Percentiles rank a stretch among this genome's conserved stretches.
These are phyloP conservation scores for Hydrolagus affinis DNA, from an alignment of 2,113 vertebrate species.

Conservation along the genomic window DNA sequence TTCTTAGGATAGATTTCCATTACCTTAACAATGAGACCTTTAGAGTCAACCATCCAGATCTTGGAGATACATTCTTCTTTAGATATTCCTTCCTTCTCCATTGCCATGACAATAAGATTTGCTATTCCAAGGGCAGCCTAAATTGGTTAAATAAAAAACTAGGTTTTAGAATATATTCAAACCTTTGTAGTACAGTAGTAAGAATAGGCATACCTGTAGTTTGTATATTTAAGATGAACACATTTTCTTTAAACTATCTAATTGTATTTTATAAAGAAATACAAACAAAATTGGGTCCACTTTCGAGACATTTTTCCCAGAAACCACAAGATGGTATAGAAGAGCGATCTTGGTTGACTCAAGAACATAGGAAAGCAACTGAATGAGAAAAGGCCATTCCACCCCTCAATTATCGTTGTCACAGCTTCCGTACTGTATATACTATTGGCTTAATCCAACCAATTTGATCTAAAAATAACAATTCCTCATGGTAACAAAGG, in stretches of 20 bases:
- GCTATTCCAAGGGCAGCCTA: conserved; percentile 95
- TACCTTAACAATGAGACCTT: conserved; percentile 94
- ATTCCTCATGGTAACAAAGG: neutral
- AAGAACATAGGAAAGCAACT: too few species aligned
- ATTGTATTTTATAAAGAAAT: too few species aligned
- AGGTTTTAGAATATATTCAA: neutral
- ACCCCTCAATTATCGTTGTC: too few species aligned
- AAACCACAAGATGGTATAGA: too few species aligned
- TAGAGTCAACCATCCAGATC: conserved; percentile 98
- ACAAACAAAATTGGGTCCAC: too few species aligned
- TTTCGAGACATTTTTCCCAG: too few species aligned
- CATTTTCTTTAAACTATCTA: neutral
- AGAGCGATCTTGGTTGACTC: too few species aligned
- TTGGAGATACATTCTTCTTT: conserved; percentile 63
- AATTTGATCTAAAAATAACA: too few species aligned
- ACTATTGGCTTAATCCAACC: too few species aligned
- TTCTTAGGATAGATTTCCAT: conserved; percentile 13
- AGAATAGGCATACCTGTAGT: neutral
- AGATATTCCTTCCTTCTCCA: conserved; percentile 81
- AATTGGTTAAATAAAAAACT: conserved; percentile 34
- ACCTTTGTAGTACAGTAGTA: neutral
- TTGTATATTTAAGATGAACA: neutral
- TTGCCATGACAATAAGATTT: conserved; percentile 82
- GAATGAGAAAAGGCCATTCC: too few species aligned
- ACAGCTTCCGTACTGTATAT: too few species aligned